Percentiles rank a stretch among this genome's conserved stretches.
Conservation (phyloP, 2,113 vertebrate species). For the Scalopus aquaticus region DNA sequence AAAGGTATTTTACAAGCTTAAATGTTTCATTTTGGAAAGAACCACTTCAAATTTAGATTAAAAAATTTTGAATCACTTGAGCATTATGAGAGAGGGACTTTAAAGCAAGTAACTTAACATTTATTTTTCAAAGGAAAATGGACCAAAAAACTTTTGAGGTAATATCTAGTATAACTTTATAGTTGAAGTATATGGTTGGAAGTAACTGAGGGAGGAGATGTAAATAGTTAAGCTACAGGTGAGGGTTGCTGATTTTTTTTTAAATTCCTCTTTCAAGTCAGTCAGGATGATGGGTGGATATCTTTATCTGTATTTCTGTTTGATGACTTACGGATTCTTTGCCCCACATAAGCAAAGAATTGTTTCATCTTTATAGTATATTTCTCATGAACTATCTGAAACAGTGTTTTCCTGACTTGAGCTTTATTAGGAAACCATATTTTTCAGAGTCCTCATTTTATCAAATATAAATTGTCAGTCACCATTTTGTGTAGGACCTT, state of each 20-base stretch:
- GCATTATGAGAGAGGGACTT: background rate
- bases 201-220: background rate
- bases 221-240: background rate
- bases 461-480: background rate
- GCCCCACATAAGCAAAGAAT: background rate
- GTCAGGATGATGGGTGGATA: background rate
- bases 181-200: background rate
- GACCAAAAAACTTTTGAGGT: background rate
- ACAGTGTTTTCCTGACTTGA: background rate
- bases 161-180: background rate
- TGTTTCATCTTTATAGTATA: background rate
- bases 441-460: background rate
- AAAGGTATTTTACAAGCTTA: background rate
- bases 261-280: background rate
- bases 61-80: background rate
- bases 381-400: conserved; percentile 5
- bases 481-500: background rate
- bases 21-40: conserved; percentile 37
- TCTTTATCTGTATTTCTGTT: background rate
- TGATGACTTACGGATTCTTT: background rate
- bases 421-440: background rate
- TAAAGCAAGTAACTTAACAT: background rate
- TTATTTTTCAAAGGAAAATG: conserved; percentile 26
- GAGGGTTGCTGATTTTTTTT: background rate
- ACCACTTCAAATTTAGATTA: conserved; percentile 8